Evolutionary conservation across 2,888 invertebrate genomes (phyloP).

Genomic region (Stegophylla sp.): DNA sequence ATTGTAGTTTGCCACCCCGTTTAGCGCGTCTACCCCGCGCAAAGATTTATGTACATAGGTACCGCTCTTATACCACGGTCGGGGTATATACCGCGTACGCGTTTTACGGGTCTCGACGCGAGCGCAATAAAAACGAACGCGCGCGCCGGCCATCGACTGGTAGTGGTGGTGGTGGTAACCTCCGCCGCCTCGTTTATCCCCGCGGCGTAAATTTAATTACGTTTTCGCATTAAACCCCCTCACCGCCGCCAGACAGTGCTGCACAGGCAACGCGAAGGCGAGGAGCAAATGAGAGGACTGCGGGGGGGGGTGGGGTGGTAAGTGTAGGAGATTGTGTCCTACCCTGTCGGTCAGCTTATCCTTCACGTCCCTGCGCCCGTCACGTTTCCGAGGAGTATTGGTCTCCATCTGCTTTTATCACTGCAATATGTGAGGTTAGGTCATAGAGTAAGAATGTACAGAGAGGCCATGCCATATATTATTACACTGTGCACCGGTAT

Average conservation of each 20-base stretch:
- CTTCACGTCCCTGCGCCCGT: not conserved
- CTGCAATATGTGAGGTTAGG: not conserved
- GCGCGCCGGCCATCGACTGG: not conserved
- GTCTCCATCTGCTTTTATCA: conserved; percentile 4
- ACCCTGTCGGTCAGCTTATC: not conserved
- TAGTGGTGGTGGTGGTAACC: not conserved
- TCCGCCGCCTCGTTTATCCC: not conserved
- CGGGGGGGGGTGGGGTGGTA: no score
- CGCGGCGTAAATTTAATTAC: conserved; percentile 36
- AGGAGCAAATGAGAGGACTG: no score
- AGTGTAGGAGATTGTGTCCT: not conserved
- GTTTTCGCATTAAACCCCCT: conserved; percentile 32
- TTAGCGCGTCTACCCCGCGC: not conserved
- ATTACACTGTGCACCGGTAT: no score
- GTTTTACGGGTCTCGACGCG: not conserved
- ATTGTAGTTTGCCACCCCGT: not conserved
- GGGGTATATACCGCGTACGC: not conserved
- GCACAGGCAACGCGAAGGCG: no score
- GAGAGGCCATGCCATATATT: no score
- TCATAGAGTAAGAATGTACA: no score
- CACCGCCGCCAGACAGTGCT: no score
- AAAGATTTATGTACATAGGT: not conserved
- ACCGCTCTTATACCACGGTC: no score
- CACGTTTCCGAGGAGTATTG: not conserved
- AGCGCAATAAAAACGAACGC: not conserved